phyloP scores from a whole-genome alignment of 2,113 vertebrate species.

The Coregonus clupeaformis region DNA sequence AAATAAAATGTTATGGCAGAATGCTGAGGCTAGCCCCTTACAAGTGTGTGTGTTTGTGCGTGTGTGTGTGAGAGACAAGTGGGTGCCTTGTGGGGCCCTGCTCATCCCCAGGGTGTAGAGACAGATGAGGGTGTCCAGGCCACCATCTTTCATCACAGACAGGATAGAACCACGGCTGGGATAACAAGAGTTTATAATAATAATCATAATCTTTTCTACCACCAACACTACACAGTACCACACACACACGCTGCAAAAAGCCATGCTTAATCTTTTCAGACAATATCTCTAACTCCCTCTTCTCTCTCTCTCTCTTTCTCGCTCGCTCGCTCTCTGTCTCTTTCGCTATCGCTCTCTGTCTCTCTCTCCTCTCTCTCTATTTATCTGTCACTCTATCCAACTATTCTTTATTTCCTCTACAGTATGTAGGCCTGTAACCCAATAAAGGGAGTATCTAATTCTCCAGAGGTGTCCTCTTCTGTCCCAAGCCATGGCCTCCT shows the following conservation, averaged over 20 bases:
- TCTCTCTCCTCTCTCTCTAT: neutral
- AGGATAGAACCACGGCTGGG: conserved; percentile 64
- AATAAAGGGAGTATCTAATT: neutral
- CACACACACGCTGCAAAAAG: conserved; percentile 22
- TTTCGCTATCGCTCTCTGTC: too few species aligned
- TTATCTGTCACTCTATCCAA: neutral
- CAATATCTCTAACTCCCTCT: neutral
- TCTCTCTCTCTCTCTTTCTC: neutral
- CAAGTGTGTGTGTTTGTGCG: neutral
- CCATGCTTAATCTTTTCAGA: neutral
- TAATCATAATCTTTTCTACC: conserved; percentile 38
- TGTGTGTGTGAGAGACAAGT: neutral
- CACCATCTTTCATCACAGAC: conserved; percentile 68
- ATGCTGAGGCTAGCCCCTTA: neutral
- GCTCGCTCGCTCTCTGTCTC: neutral
- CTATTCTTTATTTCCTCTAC: neutral
- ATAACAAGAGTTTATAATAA: conserved; percentile 63
- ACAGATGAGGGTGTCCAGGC: conserved; percentile 65
- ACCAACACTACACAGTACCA: conserved; percentile 43
- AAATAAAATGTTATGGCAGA: too few species aligned
- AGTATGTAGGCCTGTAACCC: too few species aligned
- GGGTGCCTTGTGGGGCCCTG: conserved; percentile 52
- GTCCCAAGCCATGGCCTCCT: conserved; percentile 2
- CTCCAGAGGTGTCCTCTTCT: conserved; percentile 34
- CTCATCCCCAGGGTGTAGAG: conserved; percentile 64